phyloP scores from a whole-genome alignment of 2,797 vertebrate species.

The Danio choprae region DNA sequence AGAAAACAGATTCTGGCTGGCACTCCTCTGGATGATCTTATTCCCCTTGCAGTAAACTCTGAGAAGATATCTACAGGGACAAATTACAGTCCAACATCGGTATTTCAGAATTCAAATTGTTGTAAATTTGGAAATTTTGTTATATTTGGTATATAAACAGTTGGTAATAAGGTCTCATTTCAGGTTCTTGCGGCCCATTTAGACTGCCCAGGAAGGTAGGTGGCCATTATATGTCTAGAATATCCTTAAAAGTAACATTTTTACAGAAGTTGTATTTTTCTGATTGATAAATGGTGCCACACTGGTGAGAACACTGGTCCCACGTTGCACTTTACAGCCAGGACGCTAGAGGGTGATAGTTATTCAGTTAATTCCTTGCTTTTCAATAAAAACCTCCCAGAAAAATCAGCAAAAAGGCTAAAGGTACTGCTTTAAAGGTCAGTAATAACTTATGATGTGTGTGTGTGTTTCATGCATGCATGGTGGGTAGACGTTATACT shows the following conservation, averaged over 20 bases:
- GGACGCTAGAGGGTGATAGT: background rate
- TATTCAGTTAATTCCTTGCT: background rate
- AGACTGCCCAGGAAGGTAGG: constrained; percentile 27
- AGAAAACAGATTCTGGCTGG: constrained; percentile 68
- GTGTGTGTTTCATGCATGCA: no score
- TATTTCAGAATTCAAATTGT: constrained; percentile 40
- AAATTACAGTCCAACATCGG: constrained; percentile 66
- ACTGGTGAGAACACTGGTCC: background rate
- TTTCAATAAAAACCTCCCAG: background rate
- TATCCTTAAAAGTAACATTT: background rate
- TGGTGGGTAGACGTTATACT: no score
- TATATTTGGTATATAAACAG: no score
- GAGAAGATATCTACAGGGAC: constrained; percentile 35
- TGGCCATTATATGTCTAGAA: background rate
- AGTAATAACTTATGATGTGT: background rate
- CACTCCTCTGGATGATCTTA: constrained; percentile 68
- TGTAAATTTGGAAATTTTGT: background rate
- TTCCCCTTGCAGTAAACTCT: constrained; percentile 69
- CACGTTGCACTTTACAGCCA: background rate
- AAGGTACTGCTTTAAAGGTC: background rate
- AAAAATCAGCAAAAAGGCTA: background rate
- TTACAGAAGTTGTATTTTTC: background rate
- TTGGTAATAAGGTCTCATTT: background rate
- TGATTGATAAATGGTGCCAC: no score
- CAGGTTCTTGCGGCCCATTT: constrained; percentile 46